These are phyloP conservation scores for Brienomyrus brachyistius DNA, from an alignment of 2,113 vertebrate species.

Conservation along the genomic window DNA sequence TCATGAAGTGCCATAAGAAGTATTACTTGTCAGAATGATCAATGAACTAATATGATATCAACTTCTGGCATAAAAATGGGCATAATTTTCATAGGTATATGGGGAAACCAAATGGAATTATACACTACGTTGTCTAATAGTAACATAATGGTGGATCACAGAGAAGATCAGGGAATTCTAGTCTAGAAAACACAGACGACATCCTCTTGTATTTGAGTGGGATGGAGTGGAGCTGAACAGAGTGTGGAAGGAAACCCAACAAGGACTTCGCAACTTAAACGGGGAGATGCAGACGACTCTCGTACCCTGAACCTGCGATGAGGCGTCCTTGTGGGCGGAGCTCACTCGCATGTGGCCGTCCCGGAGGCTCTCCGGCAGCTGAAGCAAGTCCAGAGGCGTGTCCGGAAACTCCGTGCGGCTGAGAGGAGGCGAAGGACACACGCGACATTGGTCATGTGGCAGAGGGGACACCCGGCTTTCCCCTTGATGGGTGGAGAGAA, in stretches of 20 bases:
- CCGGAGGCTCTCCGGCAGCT: conserved; percentile 65
- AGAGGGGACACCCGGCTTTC: neutral
- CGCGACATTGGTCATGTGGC: neutral
- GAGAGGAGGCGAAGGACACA: conserved; percentile 4
- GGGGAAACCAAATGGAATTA: neutral
- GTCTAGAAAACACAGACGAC: neutral
- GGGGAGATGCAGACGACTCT: neutral
- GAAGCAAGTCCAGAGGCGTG: conserved; percentile 70
- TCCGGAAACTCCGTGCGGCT: conserved; percentile 70
- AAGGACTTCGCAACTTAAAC: neutral
- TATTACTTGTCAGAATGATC: neutral
- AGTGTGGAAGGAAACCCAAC: neutral
- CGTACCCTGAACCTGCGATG: conserved; percentile 57
- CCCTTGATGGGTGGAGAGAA: neutral
- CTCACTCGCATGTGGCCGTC: conserved; percentile 51
- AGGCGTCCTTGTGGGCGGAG: conserved; percentile 45
- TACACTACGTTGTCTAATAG: neutral
- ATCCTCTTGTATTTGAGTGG: neutral
- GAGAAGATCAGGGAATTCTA: neutral
- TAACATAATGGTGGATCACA: neutral
- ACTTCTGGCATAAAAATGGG: neutral
- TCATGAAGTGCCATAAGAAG: neutral
- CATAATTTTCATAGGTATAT: neutral
- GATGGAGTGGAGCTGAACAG: neutral
- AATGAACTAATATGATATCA: neutral